A percentile compares a stretch with the other conserved stretches of the same genome.
These are phyloP conservation scores for Platysteira castanea DNA, from an alignment of 2,113 vertebrate genomes.

Conservation along the genomic window DNA sequence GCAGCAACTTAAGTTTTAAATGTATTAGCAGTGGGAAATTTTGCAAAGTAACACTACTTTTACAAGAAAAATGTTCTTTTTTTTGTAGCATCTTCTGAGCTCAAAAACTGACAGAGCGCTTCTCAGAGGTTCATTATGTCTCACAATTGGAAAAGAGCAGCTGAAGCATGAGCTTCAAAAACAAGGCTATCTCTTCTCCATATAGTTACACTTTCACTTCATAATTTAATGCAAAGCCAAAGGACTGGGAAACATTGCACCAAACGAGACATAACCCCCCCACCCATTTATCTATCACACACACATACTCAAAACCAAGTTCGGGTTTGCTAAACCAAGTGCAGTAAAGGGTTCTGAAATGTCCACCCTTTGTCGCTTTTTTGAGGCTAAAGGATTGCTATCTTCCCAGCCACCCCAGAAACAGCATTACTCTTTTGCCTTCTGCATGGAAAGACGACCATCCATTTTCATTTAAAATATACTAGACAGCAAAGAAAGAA, in stretches of 20 bases:
- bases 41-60: not conserved
- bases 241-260: not conserved
- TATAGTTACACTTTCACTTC: not conserved
- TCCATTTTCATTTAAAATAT: not conserved
- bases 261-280: not conserved
- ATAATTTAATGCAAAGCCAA: not conserved
- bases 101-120: not conserved
- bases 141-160: not conserved
- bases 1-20: not conserved
- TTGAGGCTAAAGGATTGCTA: not conserved
- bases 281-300: not conserved
- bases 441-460: not conserved
- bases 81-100: not conserved
- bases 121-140: not conserved
- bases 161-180: not conserved
- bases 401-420: not conserved
- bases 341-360: not conserved
- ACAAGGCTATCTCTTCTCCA: not conserved
- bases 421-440: not conserved
- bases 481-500: not conserved
- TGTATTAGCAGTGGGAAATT: not conserved
- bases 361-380: not conserved
- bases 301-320: not conserved
- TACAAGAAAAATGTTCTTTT: not conserved
- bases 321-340: not conserved